A percentile compares a stretch with the other conserved stretches of the same genome.
These are phyloP conservation scores for Pteropus alecto DNA, from an alignment of 2,113 vertebrate species.

Conservation along the genomic window DNA sequence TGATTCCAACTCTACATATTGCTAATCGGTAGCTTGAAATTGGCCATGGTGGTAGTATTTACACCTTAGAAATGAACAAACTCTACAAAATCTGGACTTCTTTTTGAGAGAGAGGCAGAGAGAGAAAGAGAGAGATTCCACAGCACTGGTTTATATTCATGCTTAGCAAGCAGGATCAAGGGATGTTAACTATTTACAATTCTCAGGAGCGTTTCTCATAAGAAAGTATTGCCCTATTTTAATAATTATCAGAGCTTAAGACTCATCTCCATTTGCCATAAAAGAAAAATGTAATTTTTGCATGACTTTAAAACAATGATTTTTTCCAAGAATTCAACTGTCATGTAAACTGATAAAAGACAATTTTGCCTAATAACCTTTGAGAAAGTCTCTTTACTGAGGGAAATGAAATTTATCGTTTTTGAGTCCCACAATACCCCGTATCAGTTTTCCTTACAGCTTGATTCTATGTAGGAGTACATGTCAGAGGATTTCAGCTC, in stretches of 20 bases:
- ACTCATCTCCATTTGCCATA: background rate
- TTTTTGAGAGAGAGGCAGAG: background rate
- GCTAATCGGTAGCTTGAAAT: background rate
- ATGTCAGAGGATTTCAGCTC: background rate
- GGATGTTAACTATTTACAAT: background rate
- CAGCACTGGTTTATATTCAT: background rate
- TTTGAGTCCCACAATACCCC: background rate
- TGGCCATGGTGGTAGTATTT: background rate
- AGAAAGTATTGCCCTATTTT: background rate
- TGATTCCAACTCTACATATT: background rate
- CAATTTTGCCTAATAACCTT: background rate
- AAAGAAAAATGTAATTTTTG: background rate
- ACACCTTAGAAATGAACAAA: background rate
- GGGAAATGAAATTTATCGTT: background rate
- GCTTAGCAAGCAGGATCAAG: background rate
- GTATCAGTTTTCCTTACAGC: background rate
- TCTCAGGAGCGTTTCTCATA: background rate
- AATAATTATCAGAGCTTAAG: background rate
- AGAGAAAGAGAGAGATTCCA: background rate
- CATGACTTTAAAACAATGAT: background rate
- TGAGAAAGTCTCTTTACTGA: background rate
- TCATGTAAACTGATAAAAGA: background rate
- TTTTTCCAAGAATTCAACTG: background rate
- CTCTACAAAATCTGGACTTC: background rate
- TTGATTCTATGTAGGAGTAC: background rate